phyloP scores from a whole-genome alignment of 2,113 vertebrate genomes.

The Pongo abelii region DNA sequence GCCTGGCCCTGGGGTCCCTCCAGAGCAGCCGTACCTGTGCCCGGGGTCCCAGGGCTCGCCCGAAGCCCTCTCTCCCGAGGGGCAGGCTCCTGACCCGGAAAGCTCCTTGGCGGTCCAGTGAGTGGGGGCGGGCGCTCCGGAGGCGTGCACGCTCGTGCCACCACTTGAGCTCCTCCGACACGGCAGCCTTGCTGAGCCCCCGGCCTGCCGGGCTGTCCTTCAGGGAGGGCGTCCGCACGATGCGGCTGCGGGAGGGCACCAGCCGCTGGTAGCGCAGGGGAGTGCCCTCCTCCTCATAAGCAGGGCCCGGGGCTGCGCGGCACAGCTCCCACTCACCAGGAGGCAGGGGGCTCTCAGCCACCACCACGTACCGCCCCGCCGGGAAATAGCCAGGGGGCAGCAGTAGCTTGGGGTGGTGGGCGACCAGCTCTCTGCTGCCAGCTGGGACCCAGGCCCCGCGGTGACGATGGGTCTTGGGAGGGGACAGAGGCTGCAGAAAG shows the following conservation, averaged over 20 bases:
- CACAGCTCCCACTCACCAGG: slow-evolving; percentile 61
- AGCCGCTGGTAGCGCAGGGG: slow-evolving; percentile 80
- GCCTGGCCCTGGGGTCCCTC: too few relatives aligned
- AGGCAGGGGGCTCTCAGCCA: slow-evolving; percentile 41
- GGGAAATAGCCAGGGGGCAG: slow-evolving; percentile 31
- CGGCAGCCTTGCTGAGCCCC: slow-evolving; percentile 84
- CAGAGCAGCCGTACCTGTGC: slow-evolving; percentile 53
- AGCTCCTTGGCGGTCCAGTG: slow-evolving; percentile 85
- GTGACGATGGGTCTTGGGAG: not conserved
- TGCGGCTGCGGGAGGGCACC: slow-evolving; percentile 84
- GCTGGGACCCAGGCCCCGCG: not conserved
- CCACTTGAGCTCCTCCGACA: slow-evolving; percentile 89
- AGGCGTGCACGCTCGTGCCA: slow-evolving; percentile 90
- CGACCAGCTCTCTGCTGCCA: not conserved
- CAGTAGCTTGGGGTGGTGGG: slow-evolving; percentile 50
- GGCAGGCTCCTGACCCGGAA: slow-evolving; percentile 81
- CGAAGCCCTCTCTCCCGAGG: slow-evolving; percentile 75
- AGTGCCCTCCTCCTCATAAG: slow-evolving; percentile 71
- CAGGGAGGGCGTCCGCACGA: slow-evolving; percentile 87
- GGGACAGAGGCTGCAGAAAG: slow-evolving; percentile 66
- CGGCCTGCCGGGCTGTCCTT: slow-evolving; percentile 85
- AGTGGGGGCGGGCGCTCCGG: slow-evolving; percentile 78
- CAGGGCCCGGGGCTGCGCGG: slow-evolving; percentile 36
- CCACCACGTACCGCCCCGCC: slow-evolving; percentile 50
- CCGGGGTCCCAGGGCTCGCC: slow-evolving; percentile 7